Conservation (phyloP, 2,113 vertebrate genomes). For the Nothocercus julius region DNA sequence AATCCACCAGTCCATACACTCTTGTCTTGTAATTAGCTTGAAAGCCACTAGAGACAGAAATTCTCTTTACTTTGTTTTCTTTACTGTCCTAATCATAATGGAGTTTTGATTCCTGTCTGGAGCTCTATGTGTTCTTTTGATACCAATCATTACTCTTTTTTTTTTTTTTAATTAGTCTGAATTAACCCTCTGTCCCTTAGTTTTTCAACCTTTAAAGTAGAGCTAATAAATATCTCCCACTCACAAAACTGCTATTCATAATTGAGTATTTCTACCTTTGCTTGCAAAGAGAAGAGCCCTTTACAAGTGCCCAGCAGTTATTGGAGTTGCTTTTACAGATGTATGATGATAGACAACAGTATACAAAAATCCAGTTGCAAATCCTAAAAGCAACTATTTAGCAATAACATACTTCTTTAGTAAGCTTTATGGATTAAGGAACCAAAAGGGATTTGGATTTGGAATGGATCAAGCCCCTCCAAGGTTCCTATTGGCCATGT, state of each 20-base stretch:
- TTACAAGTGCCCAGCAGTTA: background rate
- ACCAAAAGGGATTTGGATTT: constrained; percentile 33
- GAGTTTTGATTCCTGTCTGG: fast-evolving
- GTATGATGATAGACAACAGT: background rate
- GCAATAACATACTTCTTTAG: background rate
- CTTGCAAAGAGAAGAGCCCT: background rate
- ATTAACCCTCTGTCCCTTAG: background rate
- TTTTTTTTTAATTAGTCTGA: background rate
- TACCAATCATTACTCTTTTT: background rate
- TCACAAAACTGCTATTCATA: background rate
- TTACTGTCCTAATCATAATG: background rate
- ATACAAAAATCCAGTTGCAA: constrained; percentile 14
- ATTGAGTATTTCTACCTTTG: background rate
- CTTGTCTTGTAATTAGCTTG: background rate
- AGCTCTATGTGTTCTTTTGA: background rate
- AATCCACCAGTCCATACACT: background rate
- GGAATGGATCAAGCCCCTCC: background rate
- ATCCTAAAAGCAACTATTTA: background rate
- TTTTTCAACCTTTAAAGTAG: background rate
- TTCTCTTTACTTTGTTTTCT: background rate
- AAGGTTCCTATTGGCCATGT: background rate
- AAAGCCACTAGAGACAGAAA: background rate
- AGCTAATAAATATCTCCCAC: background rate
- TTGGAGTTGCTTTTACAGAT: constrained; percentile 15
- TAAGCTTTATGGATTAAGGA: constrained; percentile 15